These are phyloP conservation scores for Schizotus pectinicornis DNA, from an alignment of 2,888 invertebrate species.

Conservation along the genomic window DNA sequence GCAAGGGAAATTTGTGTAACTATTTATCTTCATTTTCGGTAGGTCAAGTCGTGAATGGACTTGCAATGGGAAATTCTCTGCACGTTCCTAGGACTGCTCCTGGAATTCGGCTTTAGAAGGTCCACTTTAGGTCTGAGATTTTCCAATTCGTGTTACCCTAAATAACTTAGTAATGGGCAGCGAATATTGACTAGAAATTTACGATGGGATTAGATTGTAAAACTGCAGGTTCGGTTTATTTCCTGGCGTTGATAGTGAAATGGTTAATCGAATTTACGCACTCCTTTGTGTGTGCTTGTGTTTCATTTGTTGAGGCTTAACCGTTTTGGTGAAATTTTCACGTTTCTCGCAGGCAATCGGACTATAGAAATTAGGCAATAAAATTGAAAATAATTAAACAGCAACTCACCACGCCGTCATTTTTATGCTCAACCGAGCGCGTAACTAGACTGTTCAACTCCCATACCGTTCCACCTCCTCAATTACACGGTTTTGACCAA, in stretches of 20 bases:
- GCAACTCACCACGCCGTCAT: too few species aligned
- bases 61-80: constrained; percentile 24
- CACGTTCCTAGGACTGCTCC: constrained; percentile 21
- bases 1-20: constrained; percentile 32
- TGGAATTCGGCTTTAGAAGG: constrained; percentile 35
- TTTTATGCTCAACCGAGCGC: background rate
- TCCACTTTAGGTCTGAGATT: constrained; percentile 42
- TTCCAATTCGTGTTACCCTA: constrained; percentile 35
- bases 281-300: background rate
- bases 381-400: too few species aligned
- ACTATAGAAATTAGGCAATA: too few species aligned
- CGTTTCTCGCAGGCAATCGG: background rate
- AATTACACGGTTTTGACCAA: background rate
- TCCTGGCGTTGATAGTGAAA: background rate
- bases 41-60: constrained; percentile 30
- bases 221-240: constrained; percentile 9
- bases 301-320: background rate
- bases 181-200: constrained; percentile 24
- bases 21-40: constrained; percentile 32
- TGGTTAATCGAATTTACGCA: background rate
- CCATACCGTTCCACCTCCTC: background rate
- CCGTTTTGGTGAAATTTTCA: background rate
- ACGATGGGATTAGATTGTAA: constrained; percentile 10
- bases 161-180: constrained; percentile 30
- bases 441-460: background rate